Evolutionary conservation across 64 coral and sea anemone genomes (phyloP).

Genomic region (Porites lutea): DNA sequence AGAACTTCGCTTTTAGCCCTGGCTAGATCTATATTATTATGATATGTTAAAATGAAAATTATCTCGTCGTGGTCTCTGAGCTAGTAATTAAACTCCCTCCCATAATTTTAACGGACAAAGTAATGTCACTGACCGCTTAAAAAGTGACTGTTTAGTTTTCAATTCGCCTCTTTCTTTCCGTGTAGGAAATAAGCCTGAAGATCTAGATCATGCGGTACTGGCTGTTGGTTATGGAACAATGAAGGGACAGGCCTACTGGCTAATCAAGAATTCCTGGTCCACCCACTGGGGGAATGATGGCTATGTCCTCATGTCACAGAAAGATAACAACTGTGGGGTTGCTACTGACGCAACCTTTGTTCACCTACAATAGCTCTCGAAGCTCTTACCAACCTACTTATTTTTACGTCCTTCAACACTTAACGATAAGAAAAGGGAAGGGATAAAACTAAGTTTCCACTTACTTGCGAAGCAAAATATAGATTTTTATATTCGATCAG

Average conservation of each 20-base stretch:
- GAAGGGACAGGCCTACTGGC: conserved; percentile 85
- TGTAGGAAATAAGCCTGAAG: conserved; percentile 82
- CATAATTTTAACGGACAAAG: too few species aligned
- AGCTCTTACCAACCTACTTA: background rate
- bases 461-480: too few species aligned
- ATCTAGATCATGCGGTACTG: conserved; percentile 92
- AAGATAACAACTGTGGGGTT: conserved; percentile 95
- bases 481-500: too few species aligned
- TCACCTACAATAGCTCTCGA: conserved; percentile 29
- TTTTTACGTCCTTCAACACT: background rate
- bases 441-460: too few species aligned
- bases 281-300: conserved; percentile 98
- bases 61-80: too few species aligned
- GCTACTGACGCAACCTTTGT: conserved; percentile 97
- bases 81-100: too few species aligned
- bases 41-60: too few species aligned
- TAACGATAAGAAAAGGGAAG: too few species aligned
- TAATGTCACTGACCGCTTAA: too few species aligned
- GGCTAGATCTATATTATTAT: too few species aligned
- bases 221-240: conserved; percentile 96
- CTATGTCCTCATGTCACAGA: conserved; percentile 95
- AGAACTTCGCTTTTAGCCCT: too few species aligned
- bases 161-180: background rate
- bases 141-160: background rate
- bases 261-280: conserved; percentile 99